A percentile compares a stretch with the other conserved stretches of the same genome.
These are phyloP conservation scores for Syngnathus scovelli DNA, from an alignment of 2,113 vertebrate genomes.

Conservation along the genomic window DNA sequence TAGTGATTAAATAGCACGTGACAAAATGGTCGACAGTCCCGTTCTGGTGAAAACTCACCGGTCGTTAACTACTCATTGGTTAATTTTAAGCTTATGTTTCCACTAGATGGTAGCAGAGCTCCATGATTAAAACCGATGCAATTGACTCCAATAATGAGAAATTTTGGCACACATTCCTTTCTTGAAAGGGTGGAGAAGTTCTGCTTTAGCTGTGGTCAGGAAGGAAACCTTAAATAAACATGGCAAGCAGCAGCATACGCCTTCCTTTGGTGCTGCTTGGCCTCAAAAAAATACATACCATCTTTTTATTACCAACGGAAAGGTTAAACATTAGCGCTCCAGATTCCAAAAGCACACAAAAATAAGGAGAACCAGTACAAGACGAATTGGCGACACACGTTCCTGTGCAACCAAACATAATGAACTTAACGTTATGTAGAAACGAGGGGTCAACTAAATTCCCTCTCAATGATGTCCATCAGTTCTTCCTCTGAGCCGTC, in stretches of 20 bases:
- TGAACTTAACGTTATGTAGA: neutral
- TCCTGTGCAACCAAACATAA: neutral
- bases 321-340: conserved; percentile 19
- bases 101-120: conserved; percentile 46
- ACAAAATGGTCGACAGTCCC: neutral
- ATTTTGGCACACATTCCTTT: conserved; percentile 51
- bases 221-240: conserved; percentile 61
- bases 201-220: conserved; percentile 51
- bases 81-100: conserved; percentile 4
- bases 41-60: neutral
- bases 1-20: conserved; percentile 32
- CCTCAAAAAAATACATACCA: neutral
- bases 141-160: conserved; percentile 19
- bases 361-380: neutral
- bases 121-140: conserved; percentile 1
- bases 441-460: conserved; percentile 63
- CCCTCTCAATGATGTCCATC: conserved; percentile 73
- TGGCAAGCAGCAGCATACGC: conserved; percentile 15
- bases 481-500: conserved; percentile 72
- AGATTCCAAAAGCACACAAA: neutral
- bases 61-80: neutral
- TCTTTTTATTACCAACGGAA: conserved; percentile 18
- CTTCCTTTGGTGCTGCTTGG: conserved; percentile 32
- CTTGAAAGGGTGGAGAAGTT: conserved; percentile 39
- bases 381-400: neutral